A percentile compares a stretch with the other conserved stretches of the same genome.
These are phyloP conservation scores for Drosophila imparisetae DNA, from an alignment of 2,888 invertebrate species.

Conservation along the genomic window DNA sequence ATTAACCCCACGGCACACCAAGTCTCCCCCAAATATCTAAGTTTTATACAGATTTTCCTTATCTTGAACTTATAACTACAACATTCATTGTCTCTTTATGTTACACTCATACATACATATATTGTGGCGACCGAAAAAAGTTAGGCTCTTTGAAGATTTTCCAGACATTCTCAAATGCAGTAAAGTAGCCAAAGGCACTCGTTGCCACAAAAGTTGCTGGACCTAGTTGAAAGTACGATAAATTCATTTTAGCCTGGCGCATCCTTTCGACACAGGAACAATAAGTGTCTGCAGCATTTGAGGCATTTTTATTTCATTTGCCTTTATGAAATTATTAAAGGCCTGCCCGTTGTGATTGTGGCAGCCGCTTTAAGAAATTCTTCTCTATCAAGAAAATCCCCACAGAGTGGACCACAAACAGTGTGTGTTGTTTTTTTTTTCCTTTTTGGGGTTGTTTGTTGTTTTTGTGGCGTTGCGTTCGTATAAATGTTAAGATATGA, in stretches of 20 bases:
- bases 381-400: constrained; percentile 7
- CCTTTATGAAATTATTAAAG: constrained; percentile 72
- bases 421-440: neutral
- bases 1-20: constrained; percentile 22
- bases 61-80: constrained; percentile 25
- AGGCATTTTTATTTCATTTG: constrained; percentile 71
- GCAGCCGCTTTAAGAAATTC: constrained; percentile 34
- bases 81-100: constrained; percentile 14
- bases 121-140: neutral
- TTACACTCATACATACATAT: neutral
- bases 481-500: constrained; percentile 73
- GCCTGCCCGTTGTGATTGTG: constrained; percentile 44
- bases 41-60: neutral
- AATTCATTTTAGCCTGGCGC: constrained; percentile 51
- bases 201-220: constrained; percentile 23
- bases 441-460: constrained; percentile 9
- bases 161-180: constrained; percentile 52
- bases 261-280: constrained; percentile 37
- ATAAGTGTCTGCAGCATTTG: constrained; percentile 33
- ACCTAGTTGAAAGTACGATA: constrained; percentile 51
- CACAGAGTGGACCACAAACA: constrained; percentile 3
- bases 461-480: constrained; percentile 16
- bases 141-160: constrained; percentile 28
- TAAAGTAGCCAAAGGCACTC: constrained; percentile 23
- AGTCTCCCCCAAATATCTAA: constrained; percentile 5